Evolutionary conservation across 2,888 invertebrate genomes (phyloP).

Genomic region (Hirudinaria manillensis): DNA sequence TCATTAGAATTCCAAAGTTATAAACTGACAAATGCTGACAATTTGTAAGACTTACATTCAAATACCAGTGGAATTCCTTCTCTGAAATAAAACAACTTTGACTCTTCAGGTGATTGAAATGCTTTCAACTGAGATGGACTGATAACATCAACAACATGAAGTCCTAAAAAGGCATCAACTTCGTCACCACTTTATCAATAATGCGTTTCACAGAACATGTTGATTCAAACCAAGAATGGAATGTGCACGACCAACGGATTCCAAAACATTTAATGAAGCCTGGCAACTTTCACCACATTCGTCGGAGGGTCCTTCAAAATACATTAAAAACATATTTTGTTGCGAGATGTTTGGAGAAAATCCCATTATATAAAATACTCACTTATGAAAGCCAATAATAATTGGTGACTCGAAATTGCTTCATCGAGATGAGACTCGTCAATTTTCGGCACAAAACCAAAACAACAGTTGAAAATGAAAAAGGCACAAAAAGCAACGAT

Average conservation of each 20-base stretch:
- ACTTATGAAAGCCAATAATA: constrained; percentile 9
- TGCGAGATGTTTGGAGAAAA: too few species aligned
- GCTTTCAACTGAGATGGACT: constrained; percentile 4
- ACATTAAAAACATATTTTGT: too few species aligned
- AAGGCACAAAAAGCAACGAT: constrained; percentile 6
- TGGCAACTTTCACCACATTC: not conserved
- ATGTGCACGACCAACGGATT: not conserved
- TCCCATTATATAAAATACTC: not conserved
- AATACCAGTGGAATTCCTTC: not conserved
- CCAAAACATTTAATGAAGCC: not conserved
- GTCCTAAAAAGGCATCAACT: not conserved
- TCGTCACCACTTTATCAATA: not conserved
- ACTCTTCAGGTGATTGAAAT: not conserved
- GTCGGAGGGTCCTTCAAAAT: not conserved
- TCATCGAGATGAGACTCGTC: not conserved
- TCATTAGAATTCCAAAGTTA: too few species aligned
- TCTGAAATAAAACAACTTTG: not conserved
- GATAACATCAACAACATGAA: not conserved
- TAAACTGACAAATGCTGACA: too few species aligned
- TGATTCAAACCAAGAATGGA: not conserved
- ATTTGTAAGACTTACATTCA: not conserved
- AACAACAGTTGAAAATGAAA: not conserved
- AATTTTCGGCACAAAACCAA: not conserved
- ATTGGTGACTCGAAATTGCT: not conserved
- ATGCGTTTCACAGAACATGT: not conserved